Percentiles rank a stretch among this genome's conserved stretches.
phyloP scores from a whole-genome alignment of 2,888 invertebrate genomes.

The Tetanocera ferruginea region DNA sequence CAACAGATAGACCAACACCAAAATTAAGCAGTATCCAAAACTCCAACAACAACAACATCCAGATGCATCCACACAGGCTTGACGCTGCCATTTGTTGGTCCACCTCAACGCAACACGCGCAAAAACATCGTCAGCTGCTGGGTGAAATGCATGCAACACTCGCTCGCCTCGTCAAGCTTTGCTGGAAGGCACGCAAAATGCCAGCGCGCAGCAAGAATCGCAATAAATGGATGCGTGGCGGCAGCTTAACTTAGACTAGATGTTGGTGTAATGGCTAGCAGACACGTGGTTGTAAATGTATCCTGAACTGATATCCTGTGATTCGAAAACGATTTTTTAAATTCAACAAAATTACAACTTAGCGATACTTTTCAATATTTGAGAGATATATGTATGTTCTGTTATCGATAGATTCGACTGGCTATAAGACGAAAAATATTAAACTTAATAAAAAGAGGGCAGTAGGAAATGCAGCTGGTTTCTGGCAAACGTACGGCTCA shows the following conservation, averaged over 20 bases:
- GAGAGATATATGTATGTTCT: too few relatives aligned
- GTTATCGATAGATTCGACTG: too few relatives aligned
- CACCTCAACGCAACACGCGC: background rate
- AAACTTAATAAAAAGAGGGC: too few relatives aligned
- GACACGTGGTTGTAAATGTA: background rate
- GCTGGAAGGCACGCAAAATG: background rate
- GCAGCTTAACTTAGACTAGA: background rate
- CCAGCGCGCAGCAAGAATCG: background rate
- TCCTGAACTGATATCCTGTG: constrained; percentile 9
- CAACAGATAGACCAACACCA: background rate
- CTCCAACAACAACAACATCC: background rate
- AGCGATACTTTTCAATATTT: too few relatives aligned
- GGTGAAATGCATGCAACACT: background rate
- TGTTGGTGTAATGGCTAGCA: background rate
- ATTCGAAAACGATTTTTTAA: background rate
- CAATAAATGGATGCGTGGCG: background rate
- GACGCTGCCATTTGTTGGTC: background rate
- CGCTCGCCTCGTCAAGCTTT: background rate
- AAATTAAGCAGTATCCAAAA: background rate
- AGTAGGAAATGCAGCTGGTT: too few relatives aligned
- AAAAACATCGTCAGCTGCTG: background rate
- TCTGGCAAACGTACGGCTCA: too few relatives aligned
- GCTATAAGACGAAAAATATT: too few relatives aligned
- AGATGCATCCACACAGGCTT: background rate
- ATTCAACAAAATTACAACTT: too few relatives aligned